Base-by-base conservation (phyloP, 2,888 invertebrate genomes). In the Spisula solida region DNA sequence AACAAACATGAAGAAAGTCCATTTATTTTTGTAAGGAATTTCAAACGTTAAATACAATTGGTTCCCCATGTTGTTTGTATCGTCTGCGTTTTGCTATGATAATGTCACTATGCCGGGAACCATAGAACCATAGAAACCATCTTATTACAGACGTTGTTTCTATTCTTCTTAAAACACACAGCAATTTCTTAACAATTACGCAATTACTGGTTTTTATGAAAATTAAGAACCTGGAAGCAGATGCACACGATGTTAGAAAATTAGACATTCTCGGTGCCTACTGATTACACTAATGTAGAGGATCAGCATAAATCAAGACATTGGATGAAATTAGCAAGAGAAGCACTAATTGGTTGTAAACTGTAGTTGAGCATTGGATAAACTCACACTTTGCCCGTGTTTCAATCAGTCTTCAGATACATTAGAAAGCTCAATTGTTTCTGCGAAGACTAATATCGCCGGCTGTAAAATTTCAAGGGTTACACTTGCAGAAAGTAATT, bases 161-260 rank as follows among this genome's bases (percentile, higher is more conserved):
- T 34, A 5, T 31, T 31, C 75, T 4, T 41, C 10, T 6, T 34
- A 34, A 25, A 81, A 81, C 75, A 81, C 66, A 34, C 86, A 86
- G 75, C 75, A 70, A 75, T 51, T 86, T 70, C 70, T 66, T 55
- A 12, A 55, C 51, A 86, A 86, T 86, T 86, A 51, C 60, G 75
- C 70, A 86, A 86, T 86, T 86, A 86, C 55, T 66, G n/a, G 18
- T 78, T 75, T 41, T 78, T 56, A 41, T 82, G 86, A 66, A 86
- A 81, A 86, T 81, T 81, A 81, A 66, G 81, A 41, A 47, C 41
- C 31, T 16, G 51, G 86, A 70, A 75, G 86, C 34, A 81, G 86
- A 75, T 82, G 25, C 75, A 20, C 25, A 18, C 20, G 20, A 25
- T 56, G 84, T n/a, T 75, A 5, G 31, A 18, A 55, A 41, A 56